Evolutionary conservation across 2,113 vertebrate genomes (phyloP).

Genomic region (Nycticorax nycticorax): DNA sequence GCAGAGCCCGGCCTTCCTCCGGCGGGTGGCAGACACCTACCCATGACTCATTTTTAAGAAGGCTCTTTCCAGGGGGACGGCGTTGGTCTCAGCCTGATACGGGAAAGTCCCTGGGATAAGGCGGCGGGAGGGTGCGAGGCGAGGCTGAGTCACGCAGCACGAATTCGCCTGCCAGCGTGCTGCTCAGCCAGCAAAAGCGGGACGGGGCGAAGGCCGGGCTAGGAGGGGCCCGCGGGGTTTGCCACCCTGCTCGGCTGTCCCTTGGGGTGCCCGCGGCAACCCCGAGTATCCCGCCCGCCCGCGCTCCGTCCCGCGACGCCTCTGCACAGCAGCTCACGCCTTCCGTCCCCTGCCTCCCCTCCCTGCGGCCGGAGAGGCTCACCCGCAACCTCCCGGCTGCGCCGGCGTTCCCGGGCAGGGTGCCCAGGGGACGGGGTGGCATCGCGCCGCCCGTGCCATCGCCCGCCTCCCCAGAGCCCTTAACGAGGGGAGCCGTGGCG

Average conservation of each 20-base stretch:
- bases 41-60: neutral
- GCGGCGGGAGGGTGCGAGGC: neutral
- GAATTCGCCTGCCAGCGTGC: neutral
- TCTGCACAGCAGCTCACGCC: neutral
- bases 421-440: neutral
- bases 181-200: neutral
- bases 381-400: fast-evolving
- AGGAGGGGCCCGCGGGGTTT: no score
- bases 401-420: neutral
- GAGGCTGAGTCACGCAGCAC: neutral
- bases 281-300: neutral
- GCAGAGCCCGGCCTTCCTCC: neutral
- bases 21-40: neutral
- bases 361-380: neutral
- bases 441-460: neutral
- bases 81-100: neutral
- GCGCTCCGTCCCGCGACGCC: neutral
- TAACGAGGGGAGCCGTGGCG: neutral
- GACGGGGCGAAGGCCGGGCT: fast-evolving
- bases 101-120: neutral
- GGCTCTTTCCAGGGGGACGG: neutral
- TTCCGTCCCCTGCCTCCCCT: neutral
- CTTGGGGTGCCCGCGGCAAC: neutral
- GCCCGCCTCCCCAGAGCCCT: neutral
- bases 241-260: no score